phyloP scores from a whole-genome alignment of 1,140 invertebrate genomes.

The Drosophila virilis region DNA sequence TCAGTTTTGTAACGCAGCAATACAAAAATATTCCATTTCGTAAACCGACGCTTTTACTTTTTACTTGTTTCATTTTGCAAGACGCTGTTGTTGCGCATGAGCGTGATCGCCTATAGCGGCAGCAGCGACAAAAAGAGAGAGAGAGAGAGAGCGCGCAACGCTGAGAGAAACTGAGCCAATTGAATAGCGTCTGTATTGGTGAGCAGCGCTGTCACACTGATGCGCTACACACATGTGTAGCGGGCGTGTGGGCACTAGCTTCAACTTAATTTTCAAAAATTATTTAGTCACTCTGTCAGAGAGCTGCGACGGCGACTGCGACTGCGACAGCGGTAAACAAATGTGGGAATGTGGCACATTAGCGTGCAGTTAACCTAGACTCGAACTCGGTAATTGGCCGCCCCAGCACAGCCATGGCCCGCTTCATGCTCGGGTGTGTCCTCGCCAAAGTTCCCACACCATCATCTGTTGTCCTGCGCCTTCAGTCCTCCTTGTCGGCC shows the following conservation, averaged over 20 bases:
- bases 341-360: constrained; percentile 65
- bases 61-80: constrained; percentile 47
- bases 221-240: constrained; percentile 30
- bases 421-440: constrained; percentile 76
- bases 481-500: constrained; percentile 15
- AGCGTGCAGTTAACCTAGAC: constrained; percentile 47
- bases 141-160: constrained; percentile 6
- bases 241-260: constrained; percentile 33
- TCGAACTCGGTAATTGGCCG: constrained; percentile 55
- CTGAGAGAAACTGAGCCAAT: constrained; percentile 21
- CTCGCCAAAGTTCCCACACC: constrained; percentile 74
- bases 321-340: constrained; percentile 15
- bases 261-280: constrained; percentile 38
- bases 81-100: constrained; percentile 65
- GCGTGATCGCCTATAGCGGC: constrained; percentile 32
- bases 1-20: constrained; percentile 10
- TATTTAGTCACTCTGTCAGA: constrained; percentile 40
- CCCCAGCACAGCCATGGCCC: constrained; percentile 37
- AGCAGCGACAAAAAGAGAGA: constrained; percentile 3
- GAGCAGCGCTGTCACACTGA: constrained; percentile 3
- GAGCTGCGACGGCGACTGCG: background rate
- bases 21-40: constrained; percentile 12
- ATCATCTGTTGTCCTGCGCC: constrained; percentile 50
- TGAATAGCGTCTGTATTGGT: constrained; percentile 5
- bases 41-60: constrained; percentile 20